Evolutionary conservation across 92 coral and sea anemone species (phyloP), one percentile per base, ranked within the genome.

Genomic region (Umimayanthus kanabou): DNA sequence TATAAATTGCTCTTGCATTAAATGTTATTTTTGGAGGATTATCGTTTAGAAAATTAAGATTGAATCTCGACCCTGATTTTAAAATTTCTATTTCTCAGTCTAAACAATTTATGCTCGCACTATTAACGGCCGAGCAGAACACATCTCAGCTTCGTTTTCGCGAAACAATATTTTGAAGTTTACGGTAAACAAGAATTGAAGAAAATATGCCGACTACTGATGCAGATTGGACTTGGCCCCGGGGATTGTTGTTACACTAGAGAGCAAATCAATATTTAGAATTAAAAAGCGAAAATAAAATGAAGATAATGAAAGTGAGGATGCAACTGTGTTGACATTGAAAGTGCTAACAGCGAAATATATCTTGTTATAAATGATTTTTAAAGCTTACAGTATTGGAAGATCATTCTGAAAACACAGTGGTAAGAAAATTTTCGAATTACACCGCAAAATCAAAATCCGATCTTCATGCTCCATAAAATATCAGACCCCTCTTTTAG

Each of bases 181-280:
- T 23, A 16, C 45, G 43, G 42, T 73, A 73, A 73, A 73, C 77
- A 73, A 73, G 50, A 33, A 33, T 33, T 33, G 37, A 33, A 33
- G 37, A 47, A 30, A 9, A 30, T 15, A 10, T 39, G 77, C 39
- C 22, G 5, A 6, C 79, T 39, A 11, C 25, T 37, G 45, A 2
- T 29, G 53, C 50, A 75, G 53, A 16, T 9, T 78, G 16, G 20
- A 23, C 18, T 49, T 78, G 39, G 66, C 64, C 65, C 7, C 0
- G 20, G 61, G 82, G 58, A 25, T 43, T 47, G 61, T 39, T 75
- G 15, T 77, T 49, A 77, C 39, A 73, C 23, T 73, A 25, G 65
- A 67, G 39, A 45, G 65, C 40, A 43, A 39, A 39, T 75, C 79
- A 83, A 83, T 70, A 70, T 83, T 69, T 83, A 15, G 43, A 83